Evolutionary conservation across 2,888 invertebrate genomes (phyloP), one percentile per base, ranked within the genome.

Genomic region (Nemurella pictetii): DNA sequence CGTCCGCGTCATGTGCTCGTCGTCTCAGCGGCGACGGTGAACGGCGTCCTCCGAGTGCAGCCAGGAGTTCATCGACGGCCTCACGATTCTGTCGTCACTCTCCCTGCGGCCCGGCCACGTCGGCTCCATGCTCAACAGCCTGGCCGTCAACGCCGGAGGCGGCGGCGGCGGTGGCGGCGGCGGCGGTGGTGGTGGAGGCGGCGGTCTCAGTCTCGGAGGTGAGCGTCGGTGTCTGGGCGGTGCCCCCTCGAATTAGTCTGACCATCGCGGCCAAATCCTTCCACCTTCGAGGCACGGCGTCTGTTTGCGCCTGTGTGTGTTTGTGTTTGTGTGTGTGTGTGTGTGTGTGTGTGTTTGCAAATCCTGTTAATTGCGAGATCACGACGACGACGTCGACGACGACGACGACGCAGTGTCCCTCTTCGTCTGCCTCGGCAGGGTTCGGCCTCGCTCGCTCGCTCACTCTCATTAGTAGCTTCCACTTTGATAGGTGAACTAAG

Each of bases 111-210:
- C 87, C 74, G 87, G 87, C 35, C 86, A 85, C 73, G 72, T 85
- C 74, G 85, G 84, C 74, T 86, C 86, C 84, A 89, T 89, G 89
- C 88, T 89, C 87, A 89, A 89, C 88, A 89, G 89, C 87, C 87
- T 89, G 87, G 88, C 89, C 25, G 86, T 86, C 87, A 87, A 88
- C 86, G 87, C 88, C 84, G 88, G 89, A 85, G 87, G 88, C 86
- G 88, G 87, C 85, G 83, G 87, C 80, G 85, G 87, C 55, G 86
- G 86, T 84, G 80, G 80, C 74, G n/a, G 72, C 15, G 75, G 86
- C 85, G 80, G 80, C 74, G n/a, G 72, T 12, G 75, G 80, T 82
- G 85, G 30, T 0, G 28, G 26, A 25, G 26, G 75, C 28, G 28
- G 75, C 26, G 28, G 75, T 75, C 75, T 75, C 26, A 55, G 55